Base-by-base conservation (phyloP, 2,888 invertebrate species). In the Xestia sexstrigata region DNA sequence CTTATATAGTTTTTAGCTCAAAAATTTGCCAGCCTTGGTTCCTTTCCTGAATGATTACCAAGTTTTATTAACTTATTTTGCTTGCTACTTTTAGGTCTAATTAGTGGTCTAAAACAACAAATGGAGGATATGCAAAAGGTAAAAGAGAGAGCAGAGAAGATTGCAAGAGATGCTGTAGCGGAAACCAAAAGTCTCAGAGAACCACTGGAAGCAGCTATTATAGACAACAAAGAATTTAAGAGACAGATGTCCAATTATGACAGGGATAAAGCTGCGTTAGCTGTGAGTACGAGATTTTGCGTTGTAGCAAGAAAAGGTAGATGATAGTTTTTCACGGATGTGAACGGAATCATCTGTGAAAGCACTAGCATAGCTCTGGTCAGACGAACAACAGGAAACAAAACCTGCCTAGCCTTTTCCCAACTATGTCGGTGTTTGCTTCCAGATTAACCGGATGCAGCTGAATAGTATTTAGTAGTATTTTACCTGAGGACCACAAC, bases 191-290 rank as follows among this genome's bases (percentile, higher is more conserved):
- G 97, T 82, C 95, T 99, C 20, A 96, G 97, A 0, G 98, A 98
- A 85, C 99, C 99, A 0, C 93, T 99, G 30, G 97, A 98, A 90
- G 97, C 97, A 70, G 98, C 98, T 0, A 97, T 98, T 78, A 95
- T 97, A 60, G 98, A 98, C 88, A 97, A 98, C 15, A 97, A 97
- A 42, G 98, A 98, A 80, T 96, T 98, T 81, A 97, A 97, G 84
- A 97, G 98, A 78, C 98, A 98, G 91, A 97, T 99, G 91, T 97
- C 97, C n/a, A 98, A 98, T 93, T 99, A 99, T 89, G 98, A 98
- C 81, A 98, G 98, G 85, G 99, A 99, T 93, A 98, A 98, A 91
- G 97, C 98, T 83, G 98, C 98, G 66, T 96, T 98, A 83, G 96
- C 96, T 82, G 97, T 97, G 86, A 95, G 97, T 84, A 55, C 42